Evolutionary conservation across 2,888 invertebrate species (phyloP).

Genomic region (Eumacrocentrus americanus): DNA sequence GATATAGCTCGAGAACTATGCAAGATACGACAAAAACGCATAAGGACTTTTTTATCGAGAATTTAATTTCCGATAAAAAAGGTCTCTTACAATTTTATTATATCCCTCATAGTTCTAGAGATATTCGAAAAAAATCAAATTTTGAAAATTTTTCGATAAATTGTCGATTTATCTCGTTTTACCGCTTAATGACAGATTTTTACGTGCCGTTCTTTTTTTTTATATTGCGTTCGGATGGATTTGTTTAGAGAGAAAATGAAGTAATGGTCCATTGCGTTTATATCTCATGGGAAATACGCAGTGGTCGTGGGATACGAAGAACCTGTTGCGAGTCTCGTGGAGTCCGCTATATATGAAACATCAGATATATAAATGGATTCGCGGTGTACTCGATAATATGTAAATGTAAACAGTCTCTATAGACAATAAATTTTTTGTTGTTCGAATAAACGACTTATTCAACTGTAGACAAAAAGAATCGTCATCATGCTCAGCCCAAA

Average conservation of each 20-base stretch:
- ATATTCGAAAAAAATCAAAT: no score
- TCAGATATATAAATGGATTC: background rate
- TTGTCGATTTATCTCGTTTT: background rate
- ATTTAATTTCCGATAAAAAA: no score
- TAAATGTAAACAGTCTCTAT: background rate
- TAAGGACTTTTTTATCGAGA: no score
- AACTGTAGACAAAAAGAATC: no score
- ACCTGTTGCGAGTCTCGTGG: slow-evolving; percentile 17
- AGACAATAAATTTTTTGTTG: background rate
- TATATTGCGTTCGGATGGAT: background rate
- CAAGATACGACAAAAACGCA: no score
- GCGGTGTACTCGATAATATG: background rate
- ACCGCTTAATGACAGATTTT: background rate
- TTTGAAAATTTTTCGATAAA: background rate
- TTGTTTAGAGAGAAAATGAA: background rate
- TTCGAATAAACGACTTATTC: background rate
- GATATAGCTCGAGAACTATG: no score
- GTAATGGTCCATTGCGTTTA: no score
- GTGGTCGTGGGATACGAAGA: background rate
- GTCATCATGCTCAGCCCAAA: slow-evolving; percentile 76
- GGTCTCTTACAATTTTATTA: no score
- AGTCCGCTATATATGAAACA: background rate
- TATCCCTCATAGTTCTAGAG: no score
- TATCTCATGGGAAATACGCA: no score
- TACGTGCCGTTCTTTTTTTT: background rate